Percentiles rank a stretch among this genome's conserved stretches.
Evolutionary conservation across 64 coral and sea anemone genomes (phyloP).

Genomic region (Dendrophyllia cribrosa): DNA sequence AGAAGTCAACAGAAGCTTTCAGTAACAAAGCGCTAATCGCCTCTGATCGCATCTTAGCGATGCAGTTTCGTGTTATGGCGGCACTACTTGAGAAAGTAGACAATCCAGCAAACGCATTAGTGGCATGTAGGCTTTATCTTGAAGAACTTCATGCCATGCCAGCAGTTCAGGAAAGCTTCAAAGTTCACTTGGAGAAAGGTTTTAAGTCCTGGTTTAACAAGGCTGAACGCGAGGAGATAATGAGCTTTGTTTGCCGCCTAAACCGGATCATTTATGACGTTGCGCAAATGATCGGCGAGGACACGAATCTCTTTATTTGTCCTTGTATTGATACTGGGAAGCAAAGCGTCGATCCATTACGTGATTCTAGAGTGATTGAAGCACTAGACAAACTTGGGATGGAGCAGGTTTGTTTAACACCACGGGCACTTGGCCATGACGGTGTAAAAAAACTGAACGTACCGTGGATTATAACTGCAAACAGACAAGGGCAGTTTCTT

Average conservation of each 20-base stretch:
- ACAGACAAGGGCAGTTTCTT: neutral
- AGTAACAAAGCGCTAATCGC: conserved; percentile 57
- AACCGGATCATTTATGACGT: conserved; percentile 31
- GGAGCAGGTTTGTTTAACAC: neutral
- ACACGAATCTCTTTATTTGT: neutral
- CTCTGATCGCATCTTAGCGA: conserved; percentile 47
- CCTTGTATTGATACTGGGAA: conserved; percentile 22
- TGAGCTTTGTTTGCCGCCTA: conserved; percentile 27
- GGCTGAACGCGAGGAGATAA: conserved; percentile 25
- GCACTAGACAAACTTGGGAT: neutral
- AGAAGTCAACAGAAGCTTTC: conserved; percentile 56
- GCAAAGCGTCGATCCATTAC: conserved; percentile 10
- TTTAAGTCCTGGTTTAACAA: neutral
- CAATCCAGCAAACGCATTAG: neutral
- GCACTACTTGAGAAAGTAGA: conserved; percentile 58
- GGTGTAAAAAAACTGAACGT: neutral
- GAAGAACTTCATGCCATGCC: conserved; percentile 46
- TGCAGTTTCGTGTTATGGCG: conserved; percentile 46
- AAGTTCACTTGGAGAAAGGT: conserved; percentile 2
- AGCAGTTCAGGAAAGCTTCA: conserved; percentile 33
- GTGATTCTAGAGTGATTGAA: neutral
- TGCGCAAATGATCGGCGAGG: neutral
- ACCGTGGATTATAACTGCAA: neutral
- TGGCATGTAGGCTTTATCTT: conserved; percentile 46
- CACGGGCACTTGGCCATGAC: neutral